A percentile compares a stretch with the other conserved stretches of the same genome.
phyloP scores from a whole-genome alignment of 2,797 vertebrate genomes.

The Novumbra hubbsi region DNA sequence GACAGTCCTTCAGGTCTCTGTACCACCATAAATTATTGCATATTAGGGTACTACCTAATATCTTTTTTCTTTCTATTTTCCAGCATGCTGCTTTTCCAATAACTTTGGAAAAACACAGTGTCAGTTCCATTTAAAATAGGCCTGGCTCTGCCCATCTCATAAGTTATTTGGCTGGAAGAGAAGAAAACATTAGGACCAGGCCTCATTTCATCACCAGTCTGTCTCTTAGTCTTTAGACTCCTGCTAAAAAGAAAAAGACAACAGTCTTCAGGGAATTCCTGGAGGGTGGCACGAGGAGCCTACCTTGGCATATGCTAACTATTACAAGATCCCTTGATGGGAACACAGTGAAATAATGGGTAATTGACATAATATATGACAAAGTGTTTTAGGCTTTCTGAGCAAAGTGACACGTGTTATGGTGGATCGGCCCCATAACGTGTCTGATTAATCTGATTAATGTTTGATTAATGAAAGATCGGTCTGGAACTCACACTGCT shows the following conservation, averaged over 20 bases:
- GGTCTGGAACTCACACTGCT: constrained; percentile 88
- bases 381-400: constrained; percentile 97
- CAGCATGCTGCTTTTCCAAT: constrained; percentile 97
- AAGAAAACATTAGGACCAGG: constrained; percentile 95
- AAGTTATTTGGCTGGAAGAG: constrained; percentile 83
- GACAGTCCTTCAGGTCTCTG: constrained; percentile 78
- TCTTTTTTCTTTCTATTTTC: constrained; percentile 89
- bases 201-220: constrained; percentile 86
- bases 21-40: constrained; percentile 76
- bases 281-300: constrained; percentile 87
- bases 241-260: constrained; percentile 62
- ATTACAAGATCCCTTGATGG: constrained; percentile 96
- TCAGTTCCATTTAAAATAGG: constrained; percentile 94
- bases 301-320: constrained; percentile 98
- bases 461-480: constrained; percentile 99
- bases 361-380: constrained; percentile 99
- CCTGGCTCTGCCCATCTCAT: constrained; percentile 88
- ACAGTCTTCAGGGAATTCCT: constrained; percentile 79
- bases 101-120: constrained; percentile 96
- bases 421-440: constrained; percentile 94
- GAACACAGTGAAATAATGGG: constrained; percentile 95
- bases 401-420: constrained; percentile 96
- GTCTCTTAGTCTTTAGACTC: constrained; percentile 79
- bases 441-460: constrained; percentile 80
- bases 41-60: constrained; percentile 93